A percentile compares a stretch with the other conserved stretches of the same genome.
Conservation (phyloP, 2,113 vertebrate genomes). For the Lophochroa leadbeateri region DNA sequence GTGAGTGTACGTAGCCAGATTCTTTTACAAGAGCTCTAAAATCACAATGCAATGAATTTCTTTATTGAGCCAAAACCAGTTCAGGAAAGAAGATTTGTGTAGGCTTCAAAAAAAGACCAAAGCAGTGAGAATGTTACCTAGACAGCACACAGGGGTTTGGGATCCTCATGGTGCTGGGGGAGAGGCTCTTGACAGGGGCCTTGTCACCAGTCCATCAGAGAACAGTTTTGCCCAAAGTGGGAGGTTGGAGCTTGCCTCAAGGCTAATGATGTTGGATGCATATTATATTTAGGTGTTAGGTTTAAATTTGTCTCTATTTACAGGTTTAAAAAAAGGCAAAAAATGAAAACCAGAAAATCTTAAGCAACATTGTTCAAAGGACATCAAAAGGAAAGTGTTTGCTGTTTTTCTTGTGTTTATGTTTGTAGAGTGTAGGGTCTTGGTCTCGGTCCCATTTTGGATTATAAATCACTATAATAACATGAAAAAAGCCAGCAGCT, state of each 20-base stretch:
- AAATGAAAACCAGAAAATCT: neutral
- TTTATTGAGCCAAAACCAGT: neutral
- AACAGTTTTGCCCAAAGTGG: neutral
- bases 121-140: neutral
- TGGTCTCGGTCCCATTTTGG: neutral
- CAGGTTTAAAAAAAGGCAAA: neutral
- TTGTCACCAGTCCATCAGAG: neutral
- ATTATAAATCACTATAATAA: neutral
- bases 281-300: neutral
- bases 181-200: neutral
- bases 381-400: neutral
- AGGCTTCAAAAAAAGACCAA: neutral
- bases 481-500: neutral
- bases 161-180: neutral
- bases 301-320: conserved; percentile 7
- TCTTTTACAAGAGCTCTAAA: neutral
- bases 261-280: neutral
- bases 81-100: neutral
- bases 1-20: neutral
- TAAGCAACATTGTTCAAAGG: neutral
- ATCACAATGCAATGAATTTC: neutral
- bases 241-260: neutral
- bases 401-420: neutral
- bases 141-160: neutral
- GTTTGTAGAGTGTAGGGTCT: neutral